Evolutionary conservation across 2,888 invertebrate genomes (phyloP).

Genomic region (Cheilosia vulpina): DNA sequence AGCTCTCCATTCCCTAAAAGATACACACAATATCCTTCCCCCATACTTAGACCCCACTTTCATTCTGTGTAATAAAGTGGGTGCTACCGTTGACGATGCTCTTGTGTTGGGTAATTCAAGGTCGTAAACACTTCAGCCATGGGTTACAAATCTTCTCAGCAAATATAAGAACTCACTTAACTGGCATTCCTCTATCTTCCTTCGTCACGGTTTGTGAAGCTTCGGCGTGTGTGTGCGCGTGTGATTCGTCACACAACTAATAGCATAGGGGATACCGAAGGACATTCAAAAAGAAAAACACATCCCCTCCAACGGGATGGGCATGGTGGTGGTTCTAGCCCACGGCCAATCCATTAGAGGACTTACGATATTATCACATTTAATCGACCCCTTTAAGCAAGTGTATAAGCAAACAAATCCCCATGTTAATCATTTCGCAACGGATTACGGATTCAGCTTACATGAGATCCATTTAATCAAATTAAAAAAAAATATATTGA

Average conservation of each 20-base stretch:
- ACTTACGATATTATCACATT: conserved; percentile 60
- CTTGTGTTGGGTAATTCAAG: conserved; percentile 48
- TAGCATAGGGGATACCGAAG: conserved; percentile 3
- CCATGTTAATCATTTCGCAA: conserved; percentile 62
- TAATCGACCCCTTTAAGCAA: conserved; percentile 52
- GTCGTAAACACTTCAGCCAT: conserved; percentile 62
- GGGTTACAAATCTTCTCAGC: conserved; percentile 32
- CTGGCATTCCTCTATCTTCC: conserved; percentile 30
- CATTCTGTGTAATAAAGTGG: conserved; percentile 47
- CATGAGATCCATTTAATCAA: conserved; percentile 68
- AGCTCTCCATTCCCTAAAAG: conserved; percentile 37
- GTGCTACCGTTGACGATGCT: conserved; percentile 32
- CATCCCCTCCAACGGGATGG: background rate
- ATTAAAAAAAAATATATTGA: conserved; percentile 41
- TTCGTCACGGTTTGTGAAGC: background rate
- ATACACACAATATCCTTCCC: conserved; percentile 11
- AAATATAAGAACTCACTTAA: conserved; percentile 59
- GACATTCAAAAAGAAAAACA: background rate
- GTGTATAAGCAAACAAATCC: conserved; percentile 46
- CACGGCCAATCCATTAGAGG: conserved; percentile 68
- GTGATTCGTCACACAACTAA: conserved; percentile 22
- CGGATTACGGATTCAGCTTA: conserved; percentile 54
- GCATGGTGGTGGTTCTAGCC: conserved; percentile 35
- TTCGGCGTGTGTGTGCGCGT: conserved; percentile 2
- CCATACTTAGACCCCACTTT: background rate